Evolutionary conservation across 2,888 invertebrate genomes (phyloP), one percentile per base, ranked within the genome.

Genomic region (Idaea dimidiata): DNA sequence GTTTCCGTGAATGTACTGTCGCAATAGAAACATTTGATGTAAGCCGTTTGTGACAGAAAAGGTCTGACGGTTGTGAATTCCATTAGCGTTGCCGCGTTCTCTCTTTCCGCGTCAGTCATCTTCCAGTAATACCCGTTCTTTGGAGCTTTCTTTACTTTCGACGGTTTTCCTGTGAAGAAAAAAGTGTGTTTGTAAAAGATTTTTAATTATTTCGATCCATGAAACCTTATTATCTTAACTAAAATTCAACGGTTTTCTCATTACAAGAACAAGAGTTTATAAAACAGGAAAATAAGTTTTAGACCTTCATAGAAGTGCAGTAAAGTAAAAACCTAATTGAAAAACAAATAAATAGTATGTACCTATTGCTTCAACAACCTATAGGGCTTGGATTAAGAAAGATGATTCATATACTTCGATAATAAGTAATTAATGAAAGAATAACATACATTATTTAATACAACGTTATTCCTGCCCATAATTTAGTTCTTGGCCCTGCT

Each of bases 1-100:
- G 91, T 77, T 74, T 91, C 91, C 0, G 91, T 88, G 57, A 87
- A 92, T 0, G 89, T 77, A 74, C 89, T 84, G 16, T 84, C 80
- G 74, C 91, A 92, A 67, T 89, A 92, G 70, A 92, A 91, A 64
- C 91, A 92, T 74, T 91, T 91, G 68, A 88, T 91, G 10, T 43
- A 91, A 0, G 89, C 91, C 73, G 91, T 90, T 57, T 90, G 89
- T 63, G 89, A 91, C 76, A 83, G 88, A 70, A 92, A 92, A 0
- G 91, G 91, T 67, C 82, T 88, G 67, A 89, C 78, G 1, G 88
- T 88, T 0, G 91, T 90, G 70, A 68, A 76, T 68, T 91, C 88
- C 32, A 92, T 70, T 70, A 91, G 89, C 0, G 87, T 87, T 0
- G 91, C 91, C 8, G 91, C 91, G 69, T 91, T 91, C 70, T 89